phyloP scores from a whole-genome alignment of 2,888 invertebrate species.

The Spilosoma lubricipeda region DNA sequence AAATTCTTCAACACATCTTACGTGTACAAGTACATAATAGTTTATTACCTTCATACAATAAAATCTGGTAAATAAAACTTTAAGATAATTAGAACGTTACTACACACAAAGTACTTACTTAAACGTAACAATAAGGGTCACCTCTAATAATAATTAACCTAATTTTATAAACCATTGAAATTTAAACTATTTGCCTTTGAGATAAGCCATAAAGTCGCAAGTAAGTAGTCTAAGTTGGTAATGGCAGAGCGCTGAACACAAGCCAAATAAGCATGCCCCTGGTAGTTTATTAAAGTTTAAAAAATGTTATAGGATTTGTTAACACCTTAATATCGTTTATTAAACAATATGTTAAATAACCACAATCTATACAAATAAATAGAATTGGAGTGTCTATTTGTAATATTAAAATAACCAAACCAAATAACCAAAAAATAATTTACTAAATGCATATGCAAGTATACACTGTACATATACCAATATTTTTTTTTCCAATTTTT shows the following conservation, averaged over 20 bases:
- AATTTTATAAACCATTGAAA: conserved; percentile 37
- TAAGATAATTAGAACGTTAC: neutral
- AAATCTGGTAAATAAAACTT: neutral
- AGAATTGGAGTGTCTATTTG: too few species aligned
- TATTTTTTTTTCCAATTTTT: too few species aligned
- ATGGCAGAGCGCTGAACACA: conserved; percentile 49
- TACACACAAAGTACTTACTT: conserved; percentile 9
- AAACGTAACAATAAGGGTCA: conserved; percentile 39
- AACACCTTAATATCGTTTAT: neutral
- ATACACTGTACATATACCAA: too few species aligned
- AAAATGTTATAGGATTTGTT: conserved; percentile 9
- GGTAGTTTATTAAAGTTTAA: conserved; percentile 27
- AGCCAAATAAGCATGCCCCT: conserved; percentile 51
- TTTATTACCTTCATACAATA: neutral
- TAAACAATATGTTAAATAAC: neutral
- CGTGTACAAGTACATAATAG: neutral
- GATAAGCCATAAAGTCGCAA: conserved; percentile 50
- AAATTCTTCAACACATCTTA: neutral
- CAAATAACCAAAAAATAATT: too few species aligned
- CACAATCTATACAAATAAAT: too few species aligned
- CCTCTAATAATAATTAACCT: conserved; percentile 45
- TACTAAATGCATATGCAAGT: too few species aligned
- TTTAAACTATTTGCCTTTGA: conserved; percentile 41
- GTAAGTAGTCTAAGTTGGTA: conserved; percentile 46
- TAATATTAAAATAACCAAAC: too few species aligned